Base-by-base conservation (phyloP, 2,888 invertebrate genomes). In the Invenusta paracnida region DNA sequence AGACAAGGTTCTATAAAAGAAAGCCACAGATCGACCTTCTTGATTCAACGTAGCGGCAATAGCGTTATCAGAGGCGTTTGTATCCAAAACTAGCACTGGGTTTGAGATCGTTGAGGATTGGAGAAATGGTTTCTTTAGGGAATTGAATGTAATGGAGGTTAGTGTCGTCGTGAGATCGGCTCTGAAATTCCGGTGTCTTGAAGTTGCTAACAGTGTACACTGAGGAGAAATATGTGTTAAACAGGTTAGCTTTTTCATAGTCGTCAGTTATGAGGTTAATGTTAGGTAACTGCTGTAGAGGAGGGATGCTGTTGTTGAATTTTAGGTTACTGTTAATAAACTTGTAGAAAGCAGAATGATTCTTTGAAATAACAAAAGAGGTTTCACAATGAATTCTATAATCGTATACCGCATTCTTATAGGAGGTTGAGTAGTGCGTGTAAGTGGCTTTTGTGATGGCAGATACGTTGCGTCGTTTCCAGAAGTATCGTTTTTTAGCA, bases 1-100 rank as follows among this genome's bases (percentile, higher is more conserved):
- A 17, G 31, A 73, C 28, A 87, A 66, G 13, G 85, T 81, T 29
- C 87, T 66, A 27, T 86, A 85, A 31, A 83, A 86, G 30, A 85
- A 85, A n/a, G 85, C 85, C 1, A 84, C 84, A 28, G 81, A 81
- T 27, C 79, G 81, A 13, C 84, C 81, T 67, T 66, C 1, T 84
- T 84, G 84, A 67, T 29, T 67, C 23, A 84, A 84, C 1, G 66
- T 66, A 23, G 66, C 84, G 23, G 84, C 67, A 17, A 82, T 23
- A 11, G 83, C 83, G 27, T 30, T 29, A n/a, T 82, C 31, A 11
- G 30, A 82, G 31, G 83, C 83, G 27, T 82, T 29, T 23, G 83
- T 28, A 2, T 82, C 83, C 5, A 82, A 2, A 23, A 28, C 28
- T 29, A 82, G 30, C 48, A 48, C 48, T 48, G 48, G 48, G 48